A percentile compares a stretch with the other conserved stretches of the same genome.
Conservation (phyloP, 2,888 invertebrate genomes). For the Parascotia fuliginaria region DNA sequence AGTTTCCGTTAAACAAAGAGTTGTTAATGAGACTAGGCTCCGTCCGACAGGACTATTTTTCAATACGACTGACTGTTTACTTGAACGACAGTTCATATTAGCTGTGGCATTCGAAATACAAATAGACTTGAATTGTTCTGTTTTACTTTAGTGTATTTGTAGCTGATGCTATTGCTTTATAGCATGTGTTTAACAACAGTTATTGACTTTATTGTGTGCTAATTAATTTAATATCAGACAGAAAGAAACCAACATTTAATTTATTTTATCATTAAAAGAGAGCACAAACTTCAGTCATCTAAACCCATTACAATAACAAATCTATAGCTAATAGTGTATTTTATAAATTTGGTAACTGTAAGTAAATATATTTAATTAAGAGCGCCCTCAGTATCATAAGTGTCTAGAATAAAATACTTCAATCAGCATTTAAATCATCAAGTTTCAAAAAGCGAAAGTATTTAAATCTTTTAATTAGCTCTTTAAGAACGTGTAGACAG, state of each 20-base stretch:
- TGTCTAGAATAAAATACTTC: constrained; percentile 8
- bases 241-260: too few relatives aligned
- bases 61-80: constrained; percentile 31
- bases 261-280: too few relatives aligned
- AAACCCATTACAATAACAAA: too few relatives aligned
- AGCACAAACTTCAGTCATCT: too few relatives aligned
- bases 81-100: constrained; percentile 2
- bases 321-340: too few relatives aligned
- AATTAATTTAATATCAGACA: too few relatives aligned
- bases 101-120: constrained; percentile 3
- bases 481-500: constrained; percentile 37
- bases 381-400: neutral
- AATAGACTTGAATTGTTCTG: neutral
- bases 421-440: constrained; percentile 13
- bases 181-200: too few relatives aligned
- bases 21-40: constrained; percentile 33
- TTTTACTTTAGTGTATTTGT: too few relatives aligned
- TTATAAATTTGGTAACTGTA: too few relatives aligned
- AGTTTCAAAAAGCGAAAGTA: constrained; percentile 18
- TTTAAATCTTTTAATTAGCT: constrained; percentile 43
- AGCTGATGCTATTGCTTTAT: too few relatives aligned
- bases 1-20: constrained; percentile 25
- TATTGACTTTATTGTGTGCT: too few relatives aligned
- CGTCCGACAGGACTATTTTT: constrained; percentile 40
- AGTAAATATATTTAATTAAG: too few relatives aligned